Percentiles rank a stretch among this genome's conserved stretches.
Evolutionary conservation across 2,888 invertebrate species (phyloP).

Genomic region (Lepidocyrtinus sp.): DNA sequence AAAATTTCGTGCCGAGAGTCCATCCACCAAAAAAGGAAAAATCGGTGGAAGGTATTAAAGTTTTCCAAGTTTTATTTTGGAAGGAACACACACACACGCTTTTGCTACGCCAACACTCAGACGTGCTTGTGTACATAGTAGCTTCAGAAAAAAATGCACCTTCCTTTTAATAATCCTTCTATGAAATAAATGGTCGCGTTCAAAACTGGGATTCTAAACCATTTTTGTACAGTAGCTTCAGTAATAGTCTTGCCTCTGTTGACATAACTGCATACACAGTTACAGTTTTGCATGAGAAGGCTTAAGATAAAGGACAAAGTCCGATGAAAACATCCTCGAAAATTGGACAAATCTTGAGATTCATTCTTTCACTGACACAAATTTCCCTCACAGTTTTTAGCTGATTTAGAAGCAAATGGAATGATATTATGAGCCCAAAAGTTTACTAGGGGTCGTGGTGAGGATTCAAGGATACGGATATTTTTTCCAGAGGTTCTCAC

Average conservation of each 20-base stretch:
- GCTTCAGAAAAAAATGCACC: no score
- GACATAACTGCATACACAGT: not conserved
- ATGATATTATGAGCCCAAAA: not conserved
- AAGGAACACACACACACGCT: not conserved
- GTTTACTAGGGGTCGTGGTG: not conserved
- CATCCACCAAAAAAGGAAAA: conserved; percentile 37
- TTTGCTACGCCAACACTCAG: no score
- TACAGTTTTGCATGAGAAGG: not conserved
- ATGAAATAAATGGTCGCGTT: not conserved
- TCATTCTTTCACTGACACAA: no score
- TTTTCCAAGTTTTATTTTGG: conserved; percentile 18
- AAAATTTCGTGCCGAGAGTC: conserved; percentile 61
- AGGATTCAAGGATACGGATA: not conserved
- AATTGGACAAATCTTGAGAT: no score
- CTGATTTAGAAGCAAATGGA: not conserved
- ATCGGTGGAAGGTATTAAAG: conserved; percentile 45
- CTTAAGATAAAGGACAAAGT: no score
- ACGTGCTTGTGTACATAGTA: no score
- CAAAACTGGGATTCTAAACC: not conserved
- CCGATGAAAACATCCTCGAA: no score
- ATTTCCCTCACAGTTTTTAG: not conserved
- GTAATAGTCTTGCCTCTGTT: no score
- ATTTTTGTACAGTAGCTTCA: no score
- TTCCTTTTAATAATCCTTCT: not conserved
- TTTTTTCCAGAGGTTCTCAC: conserved; percentile 15